Evolutionary conservation across 2,888 invertebrate species (phyloP), one percentile per base, ranked within the genome.

Genomic region (Nemurella pictetii): DNA sequence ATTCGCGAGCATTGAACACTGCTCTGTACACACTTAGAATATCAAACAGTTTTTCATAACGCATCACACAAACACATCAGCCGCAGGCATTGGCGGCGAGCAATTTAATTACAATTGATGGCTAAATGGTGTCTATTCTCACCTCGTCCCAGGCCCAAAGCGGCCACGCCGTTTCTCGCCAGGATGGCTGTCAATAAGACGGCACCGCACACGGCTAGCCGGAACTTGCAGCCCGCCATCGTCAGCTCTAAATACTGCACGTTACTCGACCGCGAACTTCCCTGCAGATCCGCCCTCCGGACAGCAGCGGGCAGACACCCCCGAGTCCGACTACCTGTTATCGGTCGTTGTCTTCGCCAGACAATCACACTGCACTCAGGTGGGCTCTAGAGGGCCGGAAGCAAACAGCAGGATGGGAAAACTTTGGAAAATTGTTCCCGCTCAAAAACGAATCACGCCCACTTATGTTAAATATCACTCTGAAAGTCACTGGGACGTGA

Each of bases 131-230:
- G 20, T 74, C 20, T n/a, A n/a, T 2, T 55, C 82, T 82, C 29
- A 82, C 82, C 82, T 82, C 82, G 9, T 55, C 82, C 82, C 72
- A 55, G 20, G 27, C 82, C 82, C 72, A 82, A 29, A 29, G 82
- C 82, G 82, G 5, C 55, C 28, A 25, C 55, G 26, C 26, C 55
- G 82, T 72, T n/a, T n/a, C 55, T 20, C 55, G 20, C 82, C 28
- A 82, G 5, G 55, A 82, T 72, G 55, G 12, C 72, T 72, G 72
- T 78, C 78, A 78, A 20, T 20, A 20, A 28, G 20, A 82, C 15
- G 82, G 28, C 82, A 72, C 36, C 82, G 82, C 36, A 25, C 82
- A 82, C 32, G 35, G n/a, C n/a, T n/a, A 81, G 80, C 30, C 26
- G 80, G 25, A 35, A 30, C 3, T 12, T 30, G 80, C 27, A 35